Percentiles rank a stretch among this genome's conserved stretches.
phyloP scores from a whole-genome alignment of 1,140 invertebrate genomes.

The Eurosta solidaginis region DNA sequence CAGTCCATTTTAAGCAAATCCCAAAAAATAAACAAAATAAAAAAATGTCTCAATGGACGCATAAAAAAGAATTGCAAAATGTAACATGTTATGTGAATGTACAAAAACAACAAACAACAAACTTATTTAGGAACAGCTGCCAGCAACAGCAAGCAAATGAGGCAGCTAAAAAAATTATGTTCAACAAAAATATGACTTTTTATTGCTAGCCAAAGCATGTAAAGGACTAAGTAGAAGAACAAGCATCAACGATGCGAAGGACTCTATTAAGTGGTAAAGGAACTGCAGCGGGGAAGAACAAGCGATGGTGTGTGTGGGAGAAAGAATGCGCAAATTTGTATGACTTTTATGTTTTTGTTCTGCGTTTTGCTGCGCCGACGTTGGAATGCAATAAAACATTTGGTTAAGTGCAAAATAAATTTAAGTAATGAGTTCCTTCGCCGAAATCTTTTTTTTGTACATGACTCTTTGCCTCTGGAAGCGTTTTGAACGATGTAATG shows the following conservation, averaged over 20 bases:
- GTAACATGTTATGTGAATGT: neutral
- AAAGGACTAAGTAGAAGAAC: neutral
- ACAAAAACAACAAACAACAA: neutral
- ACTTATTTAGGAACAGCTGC: neutral
- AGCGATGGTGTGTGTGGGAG: neutral
- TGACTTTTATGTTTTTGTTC: neutral
- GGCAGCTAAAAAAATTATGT: constrained; percentile 1
- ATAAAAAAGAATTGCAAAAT: constrained; percentile 22
- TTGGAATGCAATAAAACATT: constrained; percentile 31
- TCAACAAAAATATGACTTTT: constrained; percentile 30
- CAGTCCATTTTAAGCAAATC: too few relatives aligned
- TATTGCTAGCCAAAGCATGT: neutral
- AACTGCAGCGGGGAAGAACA: too few relatives aligned
- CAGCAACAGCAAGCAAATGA: constrained; percentile 11
- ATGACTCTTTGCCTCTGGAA: neutral
- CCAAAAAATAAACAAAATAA: neutral
- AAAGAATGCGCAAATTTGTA: neutral
- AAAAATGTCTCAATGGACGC: neutral
- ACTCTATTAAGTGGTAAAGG: constrained; percentile 4
- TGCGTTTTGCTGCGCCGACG: neutral
- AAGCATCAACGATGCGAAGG: neutral
- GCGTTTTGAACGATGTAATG: too few relatives aligned
- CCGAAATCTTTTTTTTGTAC: neutral
- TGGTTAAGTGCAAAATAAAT: constrained; percentile 31
- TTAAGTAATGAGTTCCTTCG: constrained; percentile 30